Evolutionary conservation across 2,113 vertebrate species (phyloP).

Genomic region (Mungos mungo): DNA sequence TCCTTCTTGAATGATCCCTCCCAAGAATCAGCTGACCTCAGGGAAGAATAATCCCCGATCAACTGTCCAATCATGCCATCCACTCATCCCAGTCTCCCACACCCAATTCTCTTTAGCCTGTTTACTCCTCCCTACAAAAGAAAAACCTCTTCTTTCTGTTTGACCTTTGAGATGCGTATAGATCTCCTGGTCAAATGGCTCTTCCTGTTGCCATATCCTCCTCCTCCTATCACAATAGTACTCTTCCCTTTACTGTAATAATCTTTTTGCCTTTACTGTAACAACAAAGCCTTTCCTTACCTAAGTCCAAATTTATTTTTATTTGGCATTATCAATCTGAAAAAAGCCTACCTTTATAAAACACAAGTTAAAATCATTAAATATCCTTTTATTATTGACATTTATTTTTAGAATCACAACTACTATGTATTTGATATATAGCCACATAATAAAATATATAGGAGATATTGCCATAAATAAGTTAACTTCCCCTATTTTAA

Average conservation of each 20-base stretch:
- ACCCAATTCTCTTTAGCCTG: neutral
- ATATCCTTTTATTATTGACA: neutral
- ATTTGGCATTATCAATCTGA: neutral
- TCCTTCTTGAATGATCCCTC: neutral
- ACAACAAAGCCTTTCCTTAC: neutral
- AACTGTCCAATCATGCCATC: neutral
- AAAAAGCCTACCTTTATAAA: slow-evolving; percentile 26
- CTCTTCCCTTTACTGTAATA: neutral
- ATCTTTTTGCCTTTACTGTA: neutral
- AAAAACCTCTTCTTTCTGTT: neutral
- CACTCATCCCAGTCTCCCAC: neutral
- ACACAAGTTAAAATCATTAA: slow-evolving; percentile 36
- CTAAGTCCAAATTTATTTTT: neutral
- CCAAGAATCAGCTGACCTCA: neutral
- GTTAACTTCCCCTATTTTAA: slow-evolving; percentile 3
- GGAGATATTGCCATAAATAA: neutral
- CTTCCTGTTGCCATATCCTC: neutral
- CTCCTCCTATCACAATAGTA: neutral
- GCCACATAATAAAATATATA: slow-evolving; percentile 34
- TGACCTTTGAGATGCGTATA: neutral
- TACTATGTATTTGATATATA: neutral
- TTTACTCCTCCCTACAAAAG: neutral
- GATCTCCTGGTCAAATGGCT: neutral
- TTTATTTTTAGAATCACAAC: slow-evolving; percentile 27
- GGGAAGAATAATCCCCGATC: neutral